Base-by-base conservation (phyloP, 2,888 invertebrate species). In the Lutraria lutraria region DNA sequence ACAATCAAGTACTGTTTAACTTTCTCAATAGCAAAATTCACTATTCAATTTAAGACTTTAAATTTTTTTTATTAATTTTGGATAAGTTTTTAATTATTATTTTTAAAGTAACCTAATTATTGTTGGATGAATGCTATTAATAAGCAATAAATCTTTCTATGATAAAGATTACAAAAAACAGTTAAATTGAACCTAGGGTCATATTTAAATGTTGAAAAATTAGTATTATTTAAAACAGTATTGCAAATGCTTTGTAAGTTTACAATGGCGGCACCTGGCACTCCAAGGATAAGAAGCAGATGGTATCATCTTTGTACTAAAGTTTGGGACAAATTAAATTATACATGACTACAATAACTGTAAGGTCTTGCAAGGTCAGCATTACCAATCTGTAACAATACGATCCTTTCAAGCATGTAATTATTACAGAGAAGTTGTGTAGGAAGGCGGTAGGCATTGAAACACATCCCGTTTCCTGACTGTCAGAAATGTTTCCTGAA, bases 161-260 rank as follows among this genome's bases (percentile, higher is more conserved):
- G 12, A 68, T 68, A 25, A 68, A 68, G 12, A 56, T 56, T 8
- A 2, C 6, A 68, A 25, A 25, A 25, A 68, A 3, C 12, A 25
- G n/a, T 68, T 68, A 8, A 13, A 68, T 10, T 12, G 25, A 12
- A 68, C 25, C 25, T 8, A 68, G 8, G 63, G n/a, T 25, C 25
- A 25, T 68, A 68, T 68, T 68, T 12, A 25, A 25, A 68, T 8
- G 16, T n/a, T 60, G 60, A 60, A 8, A 60, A n/a, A 60, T 19
- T n/a, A 60, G 21, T 60, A 60, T 60, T 19, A 68, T 43, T 43
- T 25, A 68, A 68, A 25, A 68, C 63, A 68, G 25, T 68, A 68
- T 68, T 68, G 25, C 63, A n/a, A 68, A 68, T 68, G 63, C 63
- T 68, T 68, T 68, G 25, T 25, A n/a, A n/a, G n/a, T n/a, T 68